phyloP scores from a whole-genome alignment of 2,888 invertebrate species.

The Dascillus cervinus region DNA sequence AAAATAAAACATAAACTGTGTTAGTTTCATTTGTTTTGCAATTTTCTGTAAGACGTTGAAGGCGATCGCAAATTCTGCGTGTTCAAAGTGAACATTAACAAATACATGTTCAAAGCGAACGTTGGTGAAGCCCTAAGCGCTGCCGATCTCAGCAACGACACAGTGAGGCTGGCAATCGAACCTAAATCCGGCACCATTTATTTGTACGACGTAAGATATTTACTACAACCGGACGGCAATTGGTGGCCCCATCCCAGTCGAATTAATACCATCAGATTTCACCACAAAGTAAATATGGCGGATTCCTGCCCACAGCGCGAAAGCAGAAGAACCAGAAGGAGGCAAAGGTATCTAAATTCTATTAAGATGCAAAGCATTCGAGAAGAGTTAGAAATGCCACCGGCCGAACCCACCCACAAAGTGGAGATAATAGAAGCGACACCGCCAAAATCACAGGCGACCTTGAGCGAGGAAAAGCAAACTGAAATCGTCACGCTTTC shows the following conservation, averaged over 20 bases:
- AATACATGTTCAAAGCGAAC: constrained; percentile 28
- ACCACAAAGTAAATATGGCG: too few species aligned
- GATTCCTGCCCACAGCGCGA: too few species aligned
- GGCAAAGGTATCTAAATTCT: too few species aligned
- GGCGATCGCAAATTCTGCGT: constrained; percentile 31
- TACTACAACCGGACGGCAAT: constrained; percentile 24
- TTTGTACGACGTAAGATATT: constrained; percentile 30
- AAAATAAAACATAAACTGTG: constrained; percentile 21
- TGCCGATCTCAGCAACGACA: constrained; percentile 29
- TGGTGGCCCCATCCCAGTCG: constrained; percentile 20
- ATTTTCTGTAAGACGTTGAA: constrained; percentile 28
- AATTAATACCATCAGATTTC: too few species aligned
- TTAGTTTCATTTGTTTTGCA: constrained; percentile 26
- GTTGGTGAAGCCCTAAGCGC: constrained; percentile 28
- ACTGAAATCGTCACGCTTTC: too few species aligned
- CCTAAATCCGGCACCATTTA: constrained; percentile 29
- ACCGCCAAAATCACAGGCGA: too few species aligned
- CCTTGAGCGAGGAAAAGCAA: too few species aligned
- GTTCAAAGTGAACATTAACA: constrained; percentile 22
- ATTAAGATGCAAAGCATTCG: too few species aligned
- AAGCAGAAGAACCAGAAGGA: too few species aligned
- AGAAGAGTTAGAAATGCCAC: too few species aligned
- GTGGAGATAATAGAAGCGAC: too few species aligned
- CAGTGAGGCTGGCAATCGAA: constrained; percentile 28
- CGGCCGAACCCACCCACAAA: too few species aligned